Evolutionary conservation across 2,888 invertebrate genomes (phyloP), one percentile per base, ranked within the genome.

Genomic region (Shargacucullia verbasci): DNA sequence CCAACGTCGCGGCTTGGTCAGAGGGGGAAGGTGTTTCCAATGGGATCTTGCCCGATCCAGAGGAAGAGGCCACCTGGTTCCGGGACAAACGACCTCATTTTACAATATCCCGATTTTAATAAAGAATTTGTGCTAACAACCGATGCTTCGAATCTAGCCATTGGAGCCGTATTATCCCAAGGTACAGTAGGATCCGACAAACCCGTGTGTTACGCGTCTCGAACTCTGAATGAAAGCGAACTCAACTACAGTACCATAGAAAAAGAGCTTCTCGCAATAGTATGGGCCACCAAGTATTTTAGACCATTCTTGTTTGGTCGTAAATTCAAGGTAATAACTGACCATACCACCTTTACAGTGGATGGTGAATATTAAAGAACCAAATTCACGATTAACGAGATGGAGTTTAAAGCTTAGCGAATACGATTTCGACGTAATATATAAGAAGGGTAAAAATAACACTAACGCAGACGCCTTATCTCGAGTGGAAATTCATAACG

Each of bases 361-460:
- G 38, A 11, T 38, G 15, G n/a, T n/a, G n/a, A n/a, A n/a, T n/a
- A n/a, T n/a, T n/a, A n/a, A n/a, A n/a, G n/a, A n/a, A n/a, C n/a
- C n/a, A n/a, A n/a, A n/a, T n/a, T n/a, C n/a, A n/a, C n/a, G n/a
- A n/a, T n/a, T n/a, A n/a, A n/a, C n/a, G 15, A 33, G 44, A 11
- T 44, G 44, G 44, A 44, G 15, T 8, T 33, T 44, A 0, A 44
- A 44, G 34, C n/a, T 44, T 6, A 33, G 33, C 8, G 44, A 44
- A 15, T 44, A 44, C 11, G 44, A 44, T 4, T 44, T 20, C 2
- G n/a, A 15, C 2, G 44, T 44, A 33, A 12, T 44, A 6, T 44
- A 44, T 9, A 44, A 44, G 3, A 44, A 44, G n/a, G 44, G 44
- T n/a, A 15, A 11, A 34, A n/a, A 7, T 33, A 44, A 44, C 15